Base-by-base conservation (phyloP, 2,888 invertebrate species). In the Brachyopa scutellaris region DNA sequence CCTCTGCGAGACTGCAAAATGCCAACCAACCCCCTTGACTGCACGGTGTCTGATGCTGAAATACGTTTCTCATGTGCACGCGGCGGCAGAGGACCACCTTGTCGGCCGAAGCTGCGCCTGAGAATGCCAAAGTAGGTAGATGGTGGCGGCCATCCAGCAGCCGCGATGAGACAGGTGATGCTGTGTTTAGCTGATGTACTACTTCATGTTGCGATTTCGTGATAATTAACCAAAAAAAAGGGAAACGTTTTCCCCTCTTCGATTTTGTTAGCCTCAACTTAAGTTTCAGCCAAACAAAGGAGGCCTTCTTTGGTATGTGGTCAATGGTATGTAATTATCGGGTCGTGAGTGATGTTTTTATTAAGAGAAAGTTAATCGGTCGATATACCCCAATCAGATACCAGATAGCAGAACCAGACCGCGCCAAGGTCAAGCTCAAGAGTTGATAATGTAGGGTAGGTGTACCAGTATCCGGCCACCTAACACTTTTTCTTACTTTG, bases 141-240 rank as follows among this genome's bases (percentile, higher is more conserved):
- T 72, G 64, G 59, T 72, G 64, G 76, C 40, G 69, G 40, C 42
- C 66, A 61, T 62, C 57, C 64, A 59, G 77, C 77, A 84, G 64
- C 84, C 49, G 15, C 84, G 67, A 76, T 77, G 76, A 72, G 84
- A 84, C 84, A 77, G 78, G 78, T 79, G 74, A 84, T 84, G 84
- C 79, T 80, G 80, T 70, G 74, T 69, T 72, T 70, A 82, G 69
- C 72, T 74, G 84, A 72, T 69, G 78, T 76, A 79, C 85, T 85
- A 84, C 86, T 86, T 85, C 86, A 85, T 85, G 87, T 87, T 86
- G 87, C 87, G 85, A 86, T 88, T 87, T 87, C 86, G 86, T 85
- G 85, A 86, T 88, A 88, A 88, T 88, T 88, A 88, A 87, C 85
- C n/a, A n/a, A n/a, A n/a, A n/a, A n/a, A n/a, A n/a, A n/a, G n/a